Base-by-base conservation (phyloP, 2,113 vertebrate species). In the Paraplagusia blochii region DNA sequence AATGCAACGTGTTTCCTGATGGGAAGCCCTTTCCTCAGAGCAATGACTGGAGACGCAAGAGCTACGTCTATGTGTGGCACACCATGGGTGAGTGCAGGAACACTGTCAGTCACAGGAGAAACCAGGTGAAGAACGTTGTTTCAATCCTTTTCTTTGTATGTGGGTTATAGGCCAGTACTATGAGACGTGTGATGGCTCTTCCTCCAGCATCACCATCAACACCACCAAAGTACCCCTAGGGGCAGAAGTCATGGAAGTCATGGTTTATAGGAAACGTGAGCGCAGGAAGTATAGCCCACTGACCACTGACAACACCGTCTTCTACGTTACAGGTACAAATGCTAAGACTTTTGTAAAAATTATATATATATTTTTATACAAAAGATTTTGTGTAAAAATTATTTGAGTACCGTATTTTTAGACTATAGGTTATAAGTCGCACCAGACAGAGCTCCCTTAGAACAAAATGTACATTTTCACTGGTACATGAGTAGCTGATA, bases 1-100 rank as follows among this genome's bases (percentile, higher is more conserved):
- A 72, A 19, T 88, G 90, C 40, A 84, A 93, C 0, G 67, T 91
- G 38, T 98, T 96, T 66, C 96, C 96, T 0, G 95, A 99, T 1
- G 92, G 95, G 38, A 93, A 65, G 74, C 90, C 92, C 15, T 97
- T 98, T 72, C 93, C 93, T 33, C 89, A 81, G 68, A 80, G 76
- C 58, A 87, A 79, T 0, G 88, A 92, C 58, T 92, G 95, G 94
- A 91, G 84, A 19, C 91, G 69, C 61, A 90, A 85, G 72, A 89
- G 87, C 51, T 98, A 96, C 14, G 83, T 99, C 77, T 99, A 96
- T 0, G 69, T 97, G 18, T 99, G 96, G 88, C 94, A 95, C 74
- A 91, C 93, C 0, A 86, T 91, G 66, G 96, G 96, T 96, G 63
- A 80, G 85, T 47, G 9, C 11, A 8, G 11, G 0, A 9, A 48